phyloP scores from a whole-genome alignment of 2,797 vertebrate species.

The Rhabdomys pumilio region DNA sequence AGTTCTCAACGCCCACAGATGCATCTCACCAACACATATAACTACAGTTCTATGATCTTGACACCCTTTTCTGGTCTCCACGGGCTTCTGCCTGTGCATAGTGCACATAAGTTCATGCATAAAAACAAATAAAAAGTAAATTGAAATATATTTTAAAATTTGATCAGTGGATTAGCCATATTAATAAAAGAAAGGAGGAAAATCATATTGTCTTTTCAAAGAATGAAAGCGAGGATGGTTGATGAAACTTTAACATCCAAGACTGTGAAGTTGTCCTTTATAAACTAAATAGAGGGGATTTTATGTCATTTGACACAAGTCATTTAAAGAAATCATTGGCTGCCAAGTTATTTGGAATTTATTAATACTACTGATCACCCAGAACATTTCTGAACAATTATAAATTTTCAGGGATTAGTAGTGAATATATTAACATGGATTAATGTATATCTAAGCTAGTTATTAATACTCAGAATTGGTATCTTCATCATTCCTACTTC shows the following conservation, averaged over 20 bases:
- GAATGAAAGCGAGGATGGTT: neutral
- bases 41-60: neutral
- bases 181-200: constrained; percentile 44
- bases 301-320: constrained; percentile 12
- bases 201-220: neutral
- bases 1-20: neutral
- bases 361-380: constrained; percentile 82
- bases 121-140: neutral
- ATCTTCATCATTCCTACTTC: constrained; percentile 85
- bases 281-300: constrained; percentile 41
- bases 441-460: constrained; percentile 82
- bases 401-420: constrained; percentile 83
- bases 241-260: constrained; percentile 32
- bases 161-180: neutral
- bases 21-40: neutral
- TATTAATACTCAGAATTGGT: constrained; percentile 85
- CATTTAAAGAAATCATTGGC: constrained; percentile 70
- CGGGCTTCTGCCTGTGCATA: neutral
- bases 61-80: neutral
- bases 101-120: no score
- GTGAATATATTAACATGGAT: constrained; percentile 85
- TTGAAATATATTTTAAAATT: neutral
- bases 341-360: constrained; percentile 75
- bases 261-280: neutral
- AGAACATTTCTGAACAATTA: constrained; percentile 83